Evolutionary conservation across 2,113 vertebrate species (phyloP), one percentile per base, ranked within the genome.

Genomic region (Amphilophus citrinellus): DNA sequence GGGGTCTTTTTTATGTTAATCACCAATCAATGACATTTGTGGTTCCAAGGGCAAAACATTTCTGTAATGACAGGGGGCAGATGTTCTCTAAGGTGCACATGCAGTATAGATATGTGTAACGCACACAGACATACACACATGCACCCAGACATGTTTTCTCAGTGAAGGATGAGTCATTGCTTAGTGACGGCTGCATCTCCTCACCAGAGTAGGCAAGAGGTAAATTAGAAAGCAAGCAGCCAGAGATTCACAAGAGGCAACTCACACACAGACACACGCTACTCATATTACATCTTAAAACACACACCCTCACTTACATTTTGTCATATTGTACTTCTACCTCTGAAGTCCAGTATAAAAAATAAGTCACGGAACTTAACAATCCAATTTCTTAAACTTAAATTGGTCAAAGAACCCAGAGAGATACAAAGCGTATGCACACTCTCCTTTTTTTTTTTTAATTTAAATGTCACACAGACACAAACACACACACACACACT

Each of bases 161-260:
- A 71, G 20, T 42, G 71, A 80, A 68, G 8, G 1, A 61, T 86
- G 88, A 88, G 82, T 92, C 82, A 77, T 53, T 73, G 66, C 47
- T 73, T 5, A 53, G 24, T 0, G 66, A 73, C 32, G 47, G 47
- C 27, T 32, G 66, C 66, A n/a, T 82, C 58, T 85, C 71, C 80
- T 82, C 77, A 81, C 73, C 83, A 76, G n/a, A 71, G 78, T 30
- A 50, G 83, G 61, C 6, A 47, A 39, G 20, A 86, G 79, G 79
- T 88, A 83, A 80, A 86, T 65, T 79, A 88, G 76, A 62, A 80
- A 58, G 83, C 24, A 76, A 73, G 59, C 61, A 76, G 80, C 84
- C 77, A 61, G 50, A 30, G 61, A 87, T 47, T 71, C 63, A 61
- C 17, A 11, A 66, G 1, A 53, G 81, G 77, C 42, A 44, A 63